Evolutionary conservation across 2,113 vertebrate species (phyloP).

Genomic region (Thryonomys swinderianus): DNA sequence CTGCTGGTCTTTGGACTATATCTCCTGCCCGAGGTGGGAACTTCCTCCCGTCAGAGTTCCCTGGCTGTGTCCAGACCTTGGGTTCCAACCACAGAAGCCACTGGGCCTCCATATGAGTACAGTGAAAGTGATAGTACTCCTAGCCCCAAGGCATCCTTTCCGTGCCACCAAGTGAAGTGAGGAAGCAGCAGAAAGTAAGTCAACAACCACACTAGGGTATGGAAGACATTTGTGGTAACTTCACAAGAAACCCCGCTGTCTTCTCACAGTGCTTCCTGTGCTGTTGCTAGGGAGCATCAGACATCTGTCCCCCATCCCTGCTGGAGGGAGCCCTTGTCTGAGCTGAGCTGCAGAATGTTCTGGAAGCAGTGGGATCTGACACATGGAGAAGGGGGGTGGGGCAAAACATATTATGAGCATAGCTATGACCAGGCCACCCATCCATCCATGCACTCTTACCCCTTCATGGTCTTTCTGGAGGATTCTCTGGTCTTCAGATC

Average conservation of each 20-base stretch:
- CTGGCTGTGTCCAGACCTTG: not conserved
- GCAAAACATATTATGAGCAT: not conserved
- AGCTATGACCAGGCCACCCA: not conserved
- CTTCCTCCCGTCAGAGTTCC: not conserved
- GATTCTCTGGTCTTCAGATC: not conserved
- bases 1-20: not conserved
- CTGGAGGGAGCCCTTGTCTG: not conserved
- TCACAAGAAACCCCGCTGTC: not conserved
- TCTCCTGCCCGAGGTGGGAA: not conserved
- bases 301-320: rapidly evolving
- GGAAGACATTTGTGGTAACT: not conserved
- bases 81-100: not conserved
- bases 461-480: not conserved
- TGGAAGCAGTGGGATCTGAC: not conserved
- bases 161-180: not conserved
- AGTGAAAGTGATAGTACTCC: not conserved
- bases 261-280: not conserved
- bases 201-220: not conserved
- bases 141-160: not conserved
- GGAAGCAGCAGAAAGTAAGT: not conserved
- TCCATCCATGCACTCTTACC: not conserved
- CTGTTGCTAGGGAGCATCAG: not conserved
- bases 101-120: not conserved
- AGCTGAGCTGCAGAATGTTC: not conserved
- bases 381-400: not conserved